These are phyloP conservation scores for Patiria miniata DNA, from an alignment of 35 echinoderm and acorn worm species.

Conservation along the genomic window DNA sequence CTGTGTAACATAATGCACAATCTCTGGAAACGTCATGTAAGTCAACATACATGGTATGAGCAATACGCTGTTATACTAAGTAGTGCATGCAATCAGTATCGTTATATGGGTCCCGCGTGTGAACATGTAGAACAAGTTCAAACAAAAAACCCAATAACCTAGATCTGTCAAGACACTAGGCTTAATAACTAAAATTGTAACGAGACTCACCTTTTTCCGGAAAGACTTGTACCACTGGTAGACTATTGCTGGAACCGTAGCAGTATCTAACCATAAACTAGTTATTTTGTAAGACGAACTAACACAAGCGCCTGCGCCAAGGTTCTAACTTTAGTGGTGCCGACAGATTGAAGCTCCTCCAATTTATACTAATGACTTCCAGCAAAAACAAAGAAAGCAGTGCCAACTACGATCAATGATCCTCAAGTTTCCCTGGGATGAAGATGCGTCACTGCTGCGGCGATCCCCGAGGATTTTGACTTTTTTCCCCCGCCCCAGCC, in stretches of 20 bases:
- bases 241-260: not conserved
- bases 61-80: no score
- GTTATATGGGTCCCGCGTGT: no score
- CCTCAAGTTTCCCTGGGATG: not conserved
- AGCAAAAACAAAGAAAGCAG: not conserved
- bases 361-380: conserved; percentile 20
- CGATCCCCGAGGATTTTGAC: not conserved
- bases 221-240: no score
- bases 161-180: no score
- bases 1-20: no score
- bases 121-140: no score
- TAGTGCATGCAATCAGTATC: no score
- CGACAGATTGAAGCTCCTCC: not conserved
- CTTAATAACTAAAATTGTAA: no score
- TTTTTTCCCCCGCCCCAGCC: conserved; percentile 12
- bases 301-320: not conserved
- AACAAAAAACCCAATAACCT: no score
- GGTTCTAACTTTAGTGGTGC: conserved; percentile 11
- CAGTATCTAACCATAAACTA: conserved; percentile 3
- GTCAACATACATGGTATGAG: no score
- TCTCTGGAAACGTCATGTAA: no score
- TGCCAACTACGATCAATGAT: not conserved
- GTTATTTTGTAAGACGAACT: not conserved
- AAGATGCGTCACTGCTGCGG: conserved; percentile 3
- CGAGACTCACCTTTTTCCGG: no score